Base-by-base conservation (phyloP, 2,113 vertebrate genomes). In the Coreoperca whiteheadi region DNA sequence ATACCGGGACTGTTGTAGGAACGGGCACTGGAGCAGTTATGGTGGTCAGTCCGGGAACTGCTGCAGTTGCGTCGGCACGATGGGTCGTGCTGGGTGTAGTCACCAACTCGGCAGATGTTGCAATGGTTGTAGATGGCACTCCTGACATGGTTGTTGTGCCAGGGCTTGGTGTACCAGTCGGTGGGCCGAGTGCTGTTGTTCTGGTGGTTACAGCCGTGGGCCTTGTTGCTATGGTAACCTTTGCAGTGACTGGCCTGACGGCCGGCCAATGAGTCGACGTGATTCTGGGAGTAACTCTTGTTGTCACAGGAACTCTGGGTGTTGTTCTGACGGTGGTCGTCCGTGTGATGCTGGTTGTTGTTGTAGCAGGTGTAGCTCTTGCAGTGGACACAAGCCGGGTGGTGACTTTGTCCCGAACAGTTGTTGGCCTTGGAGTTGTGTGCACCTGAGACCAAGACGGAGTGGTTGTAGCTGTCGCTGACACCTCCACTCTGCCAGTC, bases 211-310 rank as follows among this genome's bases (percentile, higher is more conserved):
- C 59, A 51, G 89, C 63, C 70, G 86, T 74, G 0, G 89, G 88
- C 37, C 89, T 90, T 46, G 94, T 91, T 85, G 93, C 54, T 28
- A 94, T 77, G 4, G 76, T 85, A 21, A 83, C 78, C 86, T 82
- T 89, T 32, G 94, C 86, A 0, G 93, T 93, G 67, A 77, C 25
- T 7, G 91, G 94, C 39, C 57, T 86, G n/a, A 11, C 4, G 0
- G 68, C 71, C 16, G 87, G 50, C 10, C 83, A 84, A 60, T 87
- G 84, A 39, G 91, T 83, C 4, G 65, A 67, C 0, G 79, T 84
- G 41, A 71, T 46, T 83, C 74, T 87, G 34, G 88, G 81, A 2
- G 88, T 79, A n/a, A 87, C 77, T 77, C 79, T 77, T 21, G 93
- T 86, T 20, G 90, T 89, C 9, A 75, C 25, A 8, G 91, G 86